Conservation (phyloP, 2,888 invertebrate species). For the Seira ritae region DNA sequence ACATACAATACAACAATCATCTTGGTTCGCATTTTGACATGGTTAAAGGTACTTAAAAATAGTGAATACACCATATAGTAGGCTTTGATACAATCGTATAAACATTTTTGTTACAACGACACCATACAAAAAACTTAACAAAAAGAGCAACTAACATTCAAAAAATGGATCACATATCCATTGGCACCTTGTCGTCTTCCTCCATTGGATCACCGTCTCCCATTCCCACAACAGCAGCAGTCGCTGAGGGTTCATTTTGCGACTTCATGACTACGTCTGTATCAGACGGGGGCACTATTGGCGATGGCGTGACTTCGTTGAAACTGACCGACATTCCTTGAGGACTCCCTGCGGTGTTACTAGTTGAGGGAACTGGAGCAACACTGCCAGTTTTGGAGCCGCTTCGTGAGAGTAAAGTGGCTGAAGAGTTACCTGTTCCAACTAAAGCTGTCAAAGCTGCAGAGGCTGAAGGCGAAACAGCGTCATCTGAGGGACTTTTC, state of each 20-base stretch:
- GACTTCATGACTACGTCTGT: constrained; percentile 33
- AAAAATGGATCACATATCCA: constrained; percentile 66
- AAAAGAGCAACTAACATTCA: constrained; percentile 34
- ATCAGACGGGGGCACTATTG: neutral
- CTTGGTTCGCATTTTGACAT: too few species aligned
- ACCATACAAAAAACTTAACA: too few species aligned
- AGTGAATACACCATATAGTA: too few species aligned
- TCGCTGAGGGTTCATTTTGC: neutral
- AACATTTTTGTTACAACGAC: too few species aligned
- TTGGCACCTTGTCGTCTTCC: constrained; percentile 67
- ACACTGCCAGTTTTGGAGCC: too few species aligned
- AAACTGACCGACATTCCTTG: too few species aligned
- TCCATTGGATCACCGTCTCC: constrained; percentile 53
- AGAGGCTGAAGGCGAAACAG: neutral
- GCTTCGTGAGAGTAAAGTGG: neutral
- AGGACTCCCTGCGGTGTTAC: neutral
- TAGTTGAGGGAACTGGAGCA: neutral
- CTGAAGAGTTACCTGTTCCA: neutral
- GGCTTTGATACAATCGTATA: too few species aligned
- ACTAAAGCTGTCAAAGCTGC: neutral
- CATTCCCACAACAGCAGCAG: constrained; percentile 12
- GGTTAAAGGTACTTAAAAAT: too few species aligned
- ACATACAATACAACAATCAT: too few species aligned
- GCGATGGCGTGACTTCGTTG: neutral
- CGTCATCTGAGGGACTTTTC: constrained; percentile 42